phyloP scores from a whole-genome alignment of 2,113 vertebrate genomes.

The Ciconia boyciana region DNA sequence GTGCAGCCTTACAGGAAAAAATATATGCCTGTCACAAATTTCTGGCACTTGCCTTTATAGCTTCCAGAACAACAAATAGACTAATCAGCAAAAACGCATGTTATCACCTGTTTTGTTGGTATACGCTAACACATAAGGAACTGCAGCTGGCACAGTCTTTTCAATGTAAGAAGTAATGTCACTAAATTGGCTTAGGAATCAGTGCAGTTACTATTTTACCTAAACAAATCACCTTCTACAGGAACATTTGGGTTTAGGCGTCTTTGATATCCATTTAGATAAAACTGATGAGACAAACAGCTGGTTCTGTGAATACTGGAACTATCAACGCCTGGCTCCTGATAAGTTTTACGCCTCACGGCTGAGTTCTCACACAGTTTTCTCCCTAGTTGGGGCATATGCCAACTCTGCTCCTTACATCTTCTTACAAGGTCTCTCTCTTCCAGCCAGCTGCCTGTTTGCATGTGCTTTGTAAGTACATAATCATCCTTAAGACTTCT shows the following conservation, averaged over 20 bases:
- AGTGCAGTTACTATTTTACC: not conserved
- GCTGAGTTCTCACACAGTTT: not conserved
- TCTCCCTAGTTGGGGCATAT: not conserved
- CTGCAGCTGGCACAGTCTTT: not conserved
- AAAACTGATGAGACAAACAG: not conserved
- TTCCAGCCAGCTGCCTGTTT: not conserved
- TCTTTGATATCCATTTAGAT: not conserved
- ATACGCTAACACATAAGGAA: not conserved
- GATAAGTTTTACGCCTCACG: not conserved
- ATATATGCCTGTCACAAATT: not conserved
- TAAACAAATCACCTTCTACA: not conserved
- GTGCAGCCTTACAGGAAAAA: not conserved
- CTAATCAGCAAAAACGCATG: not conserved
- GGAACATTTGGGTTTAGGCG: not conserved
- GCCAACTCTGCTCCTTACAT: not conserved
- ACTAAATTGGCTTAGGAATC: not conserved
- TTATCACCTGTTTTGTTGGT: not conserved
- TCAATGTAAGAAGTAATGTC: not conserved
- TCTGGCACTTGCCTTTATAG: not conserved
- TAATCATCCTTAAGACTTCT: not conserved
- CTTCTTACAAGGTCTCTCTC: not conserved
- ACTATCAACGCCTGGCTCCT: not conserved
- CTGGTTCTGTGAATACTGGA: not conserved
- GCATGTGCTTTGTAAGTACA: not conserved
- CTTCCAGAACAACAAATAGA: not conserved